Percentiles rank a stretch among this genome's conserved stretches.
phyloP scores from a whole-genome alignment of 2,113 vertebrate species.

The Geothlypis trichas region DNA sequence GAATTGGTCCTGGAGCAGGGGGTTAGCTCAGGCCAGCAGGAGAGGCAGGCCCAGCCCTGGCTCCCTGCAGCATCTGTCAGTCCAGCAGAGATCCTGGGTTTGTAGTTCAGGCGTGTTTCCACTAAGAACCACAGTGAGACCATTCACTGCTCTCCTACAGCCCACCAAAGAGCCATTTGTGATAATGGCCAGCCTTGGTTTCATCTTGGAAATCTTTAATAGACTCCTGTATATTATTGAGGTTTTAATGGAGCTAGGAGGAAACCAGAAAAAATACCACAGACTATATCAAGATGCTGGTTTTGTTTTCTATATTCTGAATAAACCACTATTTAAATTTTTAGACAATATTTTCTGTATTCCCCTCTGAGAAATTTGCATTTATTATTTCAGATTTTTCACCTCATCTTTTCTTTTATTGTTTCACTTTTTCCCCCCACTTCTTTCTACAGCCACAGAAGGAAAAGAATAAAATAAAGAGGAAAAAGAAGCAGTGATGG shows the following conservation, averaged over 20 bases:
- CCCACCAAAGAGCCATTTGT: conserved; percentile 27
- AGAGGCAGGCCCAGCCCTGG: background rate
- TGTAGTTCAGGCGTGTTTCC: background rate
- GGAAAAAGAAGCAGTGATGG: background rate
- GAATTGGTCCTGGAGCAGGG: background rate
- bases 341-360: background rate
- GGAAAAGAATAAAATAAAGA: background rate
- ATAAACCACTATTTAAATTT: background rate
- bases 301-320: background rate
- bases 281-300: background rate
- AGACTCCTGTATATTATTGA: background rate
- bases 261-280: background rate
- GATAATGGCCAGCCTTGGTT: conserved; percentile 27
- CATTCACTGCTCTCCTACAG: background rate
- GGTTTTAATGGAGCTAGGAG: background rate
- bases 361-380: background rate
- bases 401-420: background rate
- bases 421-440: rapidly evolving
- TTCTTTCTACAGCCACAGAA: background rate
- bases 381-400: background rate
- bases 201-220: conserved; percentile 27
- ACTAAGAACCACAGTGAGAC: background rate
- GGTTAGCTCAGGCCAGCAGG: background rate
- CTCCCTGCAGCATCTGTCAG: background rate
- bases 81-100: background rate